These are phyloP conservation scores for Distichodus sexfasciatus DNA, from an alignment of 2,797 vertebrate genomes.

Conservation along the genomic window DNA sequence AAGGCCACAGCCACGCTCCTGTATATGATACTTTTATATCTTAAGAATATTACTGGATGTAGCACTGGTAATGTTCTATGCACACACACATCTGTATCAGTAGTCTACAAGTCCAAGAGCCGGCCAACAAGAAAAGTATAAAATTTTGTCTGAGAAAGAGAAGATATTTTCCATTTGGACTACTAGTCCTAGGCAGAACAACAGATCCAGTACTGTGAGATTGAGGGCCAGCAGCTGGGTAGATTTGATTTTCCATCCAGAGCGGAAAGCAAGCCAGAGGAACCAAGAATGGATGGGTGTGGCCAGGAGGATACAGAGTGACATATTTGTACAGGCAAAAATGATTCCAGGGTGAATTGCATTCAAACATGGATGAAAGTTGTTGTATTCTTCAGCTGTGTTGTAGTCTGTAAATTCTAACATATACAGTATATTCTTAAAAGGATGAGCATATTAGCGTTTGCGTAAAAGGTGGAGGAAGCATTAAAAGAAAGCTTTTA, in stretches of 20 bases:
- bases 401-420: too few relatives aligned
- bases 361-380: not conserved
- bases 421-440: too few relatives aligned
- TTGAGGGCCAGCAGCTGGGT: not conserved
- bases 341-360: not conserved
- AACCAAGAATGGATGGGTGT: not conserved
- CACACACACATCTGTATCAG: not conserved
- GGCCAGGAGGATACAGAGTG: not conserved
- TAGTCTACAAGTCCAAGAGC: not conserved
- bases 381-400: too few relatives aligned
- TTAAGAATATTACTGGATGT: constrained; percentile 23
- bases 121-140: not conserved
- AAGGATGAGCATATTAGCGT: too few relatives aligned
- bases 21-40: constrained; percentile 18
- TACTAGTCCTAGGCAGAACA: not conserved
- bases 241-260: not conserved
- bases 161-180: not conserved
- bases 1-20: not conserved
- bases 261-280: constrained; percentile 1
- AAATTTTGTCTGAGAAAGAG: not conserved
- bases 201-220: not conserved
- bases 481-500: too few relatives aligned
- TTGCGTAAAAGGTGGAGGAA: too few relatives aligned
- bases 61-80: constrained; percentile 16
- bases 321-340: fast-evolving